Evolutionary conservation across 2,888 invertebrate genomes (phyloP), one percentile per base, ranked within the genome.

Genomic region (Sinhomidia bicolor): DNA sequence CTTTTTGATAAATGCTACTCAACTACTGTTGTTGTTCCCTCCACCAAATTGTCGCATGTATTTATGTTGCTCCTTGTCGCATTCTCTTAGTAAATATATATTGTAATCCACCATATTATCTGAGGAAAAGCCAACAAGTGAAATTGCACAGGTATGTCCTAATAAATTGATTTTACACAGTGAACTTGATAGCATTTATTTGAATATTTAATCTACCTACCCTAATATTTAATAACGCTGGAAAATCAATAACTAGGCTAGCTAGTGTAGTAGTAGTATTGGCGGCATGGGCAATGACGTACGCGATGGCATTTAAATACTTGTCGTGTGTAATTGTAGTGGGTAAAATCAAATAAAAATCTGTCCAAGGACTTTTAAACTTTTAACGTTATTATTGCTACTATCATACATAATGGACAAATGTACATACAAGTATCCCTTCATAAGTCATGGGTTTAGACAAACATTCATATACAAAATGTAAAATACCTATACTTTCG

Each of bases 361-460:
- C 71, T 74, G 20, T 47, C 71, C 71, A 74, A 74, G 71, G 71
- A 74, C 71, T 74, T 74, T 47, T 36, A 47, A 74, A 44, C 36
- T 5, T 68, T 14, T 68, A 44, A 36, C 44, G 26, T 62, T 29
- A 10, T 29, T 62, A 74, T 17, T 44, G 47, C 14, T 44, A 74
- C 14, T 23, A 6, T 36, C 65, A 23, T 26, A 10, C 12, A 23
- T 26, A 14, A 23, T 23, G 9, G 4, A 20, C 14, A 14, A 9
- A 23, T 20, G 57, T 60, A 60, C 57, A n/a, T n/a, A n/a, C n/a
- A n/a, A n/a, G n/a, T 57, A 57, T 7, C 17, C 17, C 17, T 57
- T 7, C 17, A n/a, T 60, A 7, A 12, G 29, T 29, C 14, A 26
- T 62, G 14, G 14, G 1, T 29, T 14, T 62, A 2, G 6, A 7